Evolutionary conservation across 1,140 invertebrate species (phyloP).

Genomic region (Amphibalanus amphitrite): DNA sequence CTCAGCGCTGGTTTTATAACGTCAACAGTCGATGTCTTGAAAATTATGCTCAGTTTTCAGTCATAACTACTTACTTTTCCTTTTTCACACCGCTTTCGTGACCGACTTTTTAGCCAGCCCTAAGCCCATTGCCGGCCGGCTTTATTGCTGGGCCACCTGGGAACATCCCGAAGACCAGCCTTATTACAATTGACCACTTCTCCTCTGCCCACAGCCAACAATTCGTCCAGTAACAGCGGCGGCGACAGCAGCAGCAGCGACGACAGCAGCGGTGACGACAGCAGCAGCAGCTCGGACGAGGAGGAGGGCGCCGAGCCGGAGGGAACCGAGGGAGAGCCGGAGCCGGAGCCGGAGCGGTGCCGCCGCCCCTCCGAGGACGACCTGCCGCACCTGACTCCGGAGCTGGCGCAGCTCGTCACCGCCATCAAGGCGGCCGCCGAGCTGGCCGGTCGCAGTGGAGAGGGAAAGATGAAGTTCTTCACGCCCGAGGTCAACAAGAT

Average conservation of each 20-base stretch:
- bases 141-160: too few species aligned
- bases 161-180: too few species aligned
- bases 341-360: neutral
- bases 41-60: too few species aligned
- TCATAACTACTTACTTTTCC: too few species aligned
- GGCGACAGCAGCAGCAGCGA: constrained; percentile 6
- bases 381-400: neutral
- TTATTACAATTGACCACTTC: too few species aligned
- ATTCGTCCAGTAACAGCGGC: constrained; percentile 16
- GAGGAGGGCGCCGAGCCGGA: neutral
- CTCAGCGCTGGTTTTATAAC: too few species aligned
- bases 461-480: constrained; percentile 43
- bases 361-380: neutral
- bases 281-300: neutral
- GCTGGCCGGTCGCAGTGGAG: constrained; percentile 50
- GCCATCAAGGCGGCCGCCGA: constrained; percentile 21
- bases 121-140: too few species aligned
- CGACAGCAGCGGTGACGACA: constrained; percentile 1
- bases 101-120: too few species aligned
- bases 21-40: too few species aligned
- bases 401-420: neutral
- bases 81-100: too few species aligned
- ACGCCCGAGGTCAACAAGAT: constrained; percentile 38
- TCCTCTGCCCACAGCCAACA: neutral
- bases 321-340: too few species aligned